phyloP scores from a whole-genome alignment of 2,113 vertebrate genomes.

The Syngnathus floridae region DNA sequence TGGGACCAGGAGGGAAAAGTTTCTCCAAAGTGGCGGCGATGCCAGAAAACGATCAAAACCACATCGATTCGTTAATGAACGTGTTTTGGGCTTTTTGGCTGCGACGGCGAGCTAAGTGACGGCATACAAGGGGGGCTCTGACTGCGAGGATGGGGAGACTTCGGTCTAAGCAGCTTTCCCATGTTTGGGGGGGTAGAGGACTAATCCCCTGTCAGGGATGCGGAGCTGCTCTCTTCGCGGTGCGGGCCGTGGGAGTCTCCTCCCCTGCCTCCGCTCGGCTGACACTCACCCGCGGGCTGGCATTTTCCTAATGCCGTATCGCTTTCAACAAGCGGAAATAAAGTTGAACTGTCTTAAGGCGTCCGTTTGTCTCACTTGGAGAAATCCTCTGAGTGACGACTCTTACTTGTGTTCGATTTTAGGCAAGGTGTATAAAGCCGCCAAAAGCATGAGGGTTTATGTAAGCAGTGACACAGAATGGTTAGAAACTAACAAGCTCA shows the following conservation, averaged over 20 bases:
- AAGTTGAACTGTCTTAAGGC: constrained; percentile 72
- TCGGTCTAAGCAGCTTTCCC: constrained; percentile 71
- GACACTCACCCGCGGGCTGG: constrained; percentile 66
- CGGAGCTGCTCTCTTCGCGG: constrained; percentile 68
- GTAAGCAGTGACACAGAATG: constrained; percentile 8
- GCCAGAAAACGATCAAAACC: constrained; percentile 66
- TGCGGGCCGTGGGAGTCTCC: constrained; percentile 69
- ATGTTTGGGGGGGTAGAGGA: constrained; percentile 71
- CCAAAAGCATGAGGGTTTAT: constrained; percentile 29
- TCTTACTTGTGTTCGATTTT: constrained; percentile 57
- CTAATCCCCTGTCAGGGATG: constrained; percentile 79
- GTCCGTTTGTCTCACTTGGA: constrained; percentile 69
- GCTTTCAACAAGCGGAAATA: constrained; percentile 75
- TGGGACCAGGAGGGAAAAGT: constrained; percentile 55
- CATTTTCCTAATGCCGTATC: constrained; percentile 75
- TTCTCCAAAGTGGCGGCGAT: constrained; percentile 51
- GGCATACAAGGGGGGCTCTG: constrained; percentile 54
- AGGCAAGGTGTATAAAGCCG: constrained; percentile 36
- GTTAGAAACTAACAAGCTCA: not conserved
- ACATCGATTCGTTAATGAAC: constrained; percentile 62
- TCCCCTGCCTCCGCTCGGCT: constrained; percentile 59
- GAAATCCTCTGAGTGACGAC: constrained; percentile 64
- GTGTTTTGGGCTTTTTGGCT: constrained; percentile 66
- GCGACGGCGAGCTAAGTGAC: constrained; percentile 56
- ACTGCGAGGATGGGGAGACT: constrained; percentile 60